These are phyloP conservation scores for Brienomyrus longianalis DNA, from an alignment of 2,113 vertebrate species.

Conservation along the genomic window DNA sequence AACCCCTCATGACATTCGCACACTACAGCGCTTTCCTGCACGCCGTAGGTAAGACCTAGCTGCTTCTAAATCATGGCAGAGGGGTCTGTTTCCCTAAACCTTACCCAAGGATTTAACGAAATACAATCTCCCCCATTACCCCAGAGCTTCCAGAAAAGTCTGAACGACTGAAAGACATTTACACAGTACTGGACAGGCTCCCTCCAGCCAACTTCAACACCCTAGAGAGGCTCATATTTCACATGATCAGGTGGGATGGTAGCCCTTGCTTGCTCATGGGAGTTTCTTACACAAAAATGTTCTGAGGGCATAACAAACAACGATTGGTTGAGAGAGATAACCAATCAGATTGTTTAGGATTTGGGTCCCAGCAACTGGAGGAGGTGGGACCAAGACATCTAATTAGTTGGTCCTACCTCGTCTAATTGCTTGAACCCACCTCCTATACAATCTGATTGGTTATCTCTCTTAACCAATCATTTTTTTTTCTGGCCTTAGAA, in stretches of 20 bases:
- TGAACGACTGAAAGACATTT: conserved; percentile 79
- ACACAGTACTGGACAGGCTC: conserved; percentile 80
- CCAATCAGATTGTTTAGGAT: no score
- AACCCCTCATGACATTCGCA: conserved; percentile 87
- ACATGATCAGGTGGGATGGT: conserved; percentile 79
- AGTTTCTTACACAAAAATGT: no score
- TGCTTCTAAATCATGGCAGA: neutral
- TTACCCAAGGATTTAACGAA: neutral
- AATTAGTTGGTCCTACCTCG: no score
- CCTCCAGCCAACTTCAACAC: conserved; percentile 76
- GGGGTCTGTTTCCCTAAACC: neutral
- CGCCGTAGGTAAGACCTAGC: conserved; percentile 43
- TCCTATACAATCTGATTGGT: no score
- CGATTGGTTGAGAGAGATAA: no score
- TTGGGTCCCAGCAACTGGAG: no score
- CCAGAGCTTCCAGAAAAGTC: conserved; percentile 80
- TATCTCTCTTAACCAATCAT: no score
- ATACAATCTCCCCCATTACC: neutral
- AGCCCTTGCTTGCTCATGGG: neutral
- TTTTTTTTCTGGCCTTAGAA: no score
- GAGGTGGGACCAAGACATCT: no score
- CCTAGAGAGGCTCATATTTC: conserved; percentile 87
- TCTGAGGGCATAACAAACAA: no score
- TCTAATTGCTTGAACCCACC: no score
- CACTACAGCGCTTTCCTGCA: conserved; percentile 83